These are phyloP conservation scores for Tenodera sinensis DNA, from an alignment of 2,888 invertebrate species.

Conservation along the genomic window DNA sequence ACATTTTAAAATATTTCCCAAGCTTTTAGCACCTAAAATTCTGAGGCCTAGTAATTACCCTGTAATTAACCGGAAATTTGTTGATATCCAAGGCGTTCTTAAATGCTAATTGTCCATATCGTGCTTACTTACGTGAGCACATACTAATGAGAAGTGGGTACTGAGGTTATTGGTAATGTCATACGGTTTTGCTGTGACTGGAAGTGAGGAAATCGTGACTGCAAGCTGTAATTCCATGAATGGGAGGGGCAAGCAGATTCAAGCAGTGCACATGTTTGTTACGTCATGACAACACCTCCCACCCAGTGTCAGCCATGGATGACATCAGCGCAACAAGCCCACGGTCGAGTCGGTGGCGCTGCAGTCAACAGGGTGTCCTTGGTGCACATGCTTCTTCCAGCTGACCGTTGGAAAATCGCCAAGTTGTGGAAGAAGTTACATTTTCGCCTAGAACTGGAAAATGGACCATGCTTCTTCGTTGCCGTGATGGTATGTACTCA, in stretches of 20 bases:
- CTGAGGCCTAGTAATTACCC: too few relatives aligned
- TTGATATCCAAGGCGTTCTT: too few relatives aligned
- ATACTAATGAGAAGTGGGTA: too few relatives aligned
- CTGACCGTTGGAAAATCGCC: not conserved
- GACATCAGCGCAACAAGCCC: not conserved
- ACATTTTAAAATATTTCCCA: too few relatives aligned
- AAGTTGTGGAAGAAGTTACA: not conserved
- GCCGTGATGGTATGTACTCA: not conserved
- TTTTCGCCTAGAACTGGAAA: not conserved
- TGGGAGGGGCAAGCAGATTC: not conserved
- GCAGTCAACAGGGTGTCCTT: not conserved
- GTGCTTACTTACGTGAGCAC: too few relatives aligned
- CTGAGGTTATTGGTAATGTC: too few relatives aligned
- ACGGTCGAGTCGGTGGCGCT: not conserved
- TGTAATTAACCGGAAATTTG: too few relatives aligned
- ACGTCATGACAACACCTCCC: not conserved
- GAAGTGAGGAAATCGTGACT: too few relatives aligned
- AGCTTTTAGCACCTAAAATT: too few relatives aligned
- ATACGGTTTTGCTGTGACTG: too few relatives aligned
- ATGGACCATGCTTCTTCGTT: not conserved
- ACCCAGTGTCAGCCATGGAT: not conserved
- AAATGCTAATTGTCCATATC: too few relatives aligned
- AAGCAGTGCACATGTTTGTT: not conserved
- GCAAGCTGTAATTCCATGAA: not conserved
- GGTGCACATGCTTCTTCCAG: not conserved